Base-by-base conservation (phyloP, 2,888 invertebrate genomes). In the Brachylomia viminalis region DNA sequence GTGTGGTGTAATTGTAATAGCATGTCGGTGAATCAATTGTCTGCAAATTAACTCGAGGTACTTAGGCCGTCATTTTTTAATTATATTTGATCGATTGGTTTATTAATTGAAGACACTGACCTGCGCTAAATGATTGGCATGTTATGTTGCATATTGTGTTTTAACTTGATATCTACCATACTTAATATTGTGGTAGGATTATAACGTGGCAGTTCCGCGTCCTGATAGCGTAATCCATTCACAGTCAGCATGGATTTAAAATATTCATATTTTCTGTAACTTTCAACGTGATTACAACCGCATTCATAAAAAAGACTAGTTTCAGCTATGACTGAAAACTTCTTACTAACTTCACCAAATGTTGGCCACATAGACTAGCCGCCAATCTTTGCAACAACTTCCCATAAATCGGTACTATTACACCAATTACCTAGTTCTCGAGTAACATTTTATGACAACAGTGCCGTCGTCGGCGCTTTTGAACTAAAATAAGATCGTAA, bases 401-500 rank as follows among this genome's bases (percentile, higher is more conserved):
- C 47, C 17, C 45, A 77, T 84, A 81, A 78, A 84, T 64, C 13
- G 33, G 6, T 23, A 42, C 42, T 69, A 47, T 62, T 52, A 66
- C 2, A 65, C 59, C 59, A 72, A 72, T 86, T 75, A 66, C 70
- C 47, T 49, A 75, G 65, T 52, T 86, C 38, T 56, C 58, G 66
- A 75, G 65, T 70, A 77, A 61, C 27, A 75, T 66, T 83, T 81
- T 71, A 88, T 80, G 79, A 87, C 66, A 77, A 45, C 47, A n/a
- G 66, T 56, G 30, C 64, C 20, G n/a, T 56, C 77, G 83, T 56
- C 77, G 83, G 79, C 72, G 52, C 83, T 80, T 70, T 85, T 83
- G 80, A 87, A 72, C 66, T 79, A n/a, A 61, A 70, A 61, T 69
- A 56, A 70, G 70, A 62, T 68, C 76, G 58, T 87, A 86, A 86